Evolutionary conservation across 2,888 invertebrate species (phyloP).

Genomic region (Drosophila villosipedis): DNA sequence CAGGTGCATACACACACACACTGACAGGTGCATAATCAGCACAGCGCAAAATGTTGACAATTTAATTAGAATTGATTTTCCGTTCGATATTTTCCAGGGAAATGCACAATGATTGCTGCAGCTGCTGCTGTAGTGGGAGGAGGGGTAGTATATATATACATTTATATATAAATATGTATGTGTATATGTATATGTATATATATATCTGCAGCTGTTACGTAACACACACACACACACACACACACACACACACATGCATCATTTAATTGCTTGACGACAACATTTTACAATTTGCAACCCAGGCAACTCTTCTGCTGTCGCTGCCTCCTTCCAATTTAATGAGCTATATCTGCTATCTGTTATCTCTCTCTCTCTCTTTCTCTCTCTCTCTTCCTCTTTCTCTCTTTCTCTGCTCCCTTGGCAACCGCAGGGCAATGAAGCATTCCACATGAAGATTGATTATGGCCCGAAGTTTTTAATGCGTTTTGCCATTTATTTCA

Average conservation of each 20-base stretch:
- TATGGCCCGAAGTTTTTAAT: constrained; percentile 74
- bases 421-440: constrained; percentile 66
- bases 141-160: neutral
- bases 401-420: neutral
- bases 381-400: neutral
- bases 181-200: neutral
- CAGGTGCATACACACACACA: constrained; percentile 5
- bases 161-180: neutral
- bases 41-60: constrained; percentile 70
- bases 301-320: constrained; percentile 9
- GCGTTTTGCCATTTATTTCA: constrained; percentile 78
- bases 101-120: constrained; percentile 58
- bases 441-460: constrained; percentile 75
- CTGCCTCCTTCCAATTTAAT: constrained; percentile 59
- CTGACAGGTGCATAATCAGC: constrained; percentile 65
- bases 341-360: constrained; percentile 51
- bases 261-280: constrained; percentile 66
- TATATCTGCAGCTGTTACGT: constrained; percentile 51
- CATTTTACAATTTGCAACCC: constrained; percentile 14
- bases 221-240: constrained; percentile 29
- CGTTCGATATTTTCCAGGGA: constrained; percentile 84
- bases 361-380: no score
- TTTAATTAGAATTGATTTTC: constrained; percentile 84
- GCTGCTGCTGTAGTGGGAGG: neutral
- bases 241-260: constrained; percentile 31